phyloP scores from a whole-genome alignment of 2,888 invertebrate genomes.

The Adineta ricciae region DNA sequence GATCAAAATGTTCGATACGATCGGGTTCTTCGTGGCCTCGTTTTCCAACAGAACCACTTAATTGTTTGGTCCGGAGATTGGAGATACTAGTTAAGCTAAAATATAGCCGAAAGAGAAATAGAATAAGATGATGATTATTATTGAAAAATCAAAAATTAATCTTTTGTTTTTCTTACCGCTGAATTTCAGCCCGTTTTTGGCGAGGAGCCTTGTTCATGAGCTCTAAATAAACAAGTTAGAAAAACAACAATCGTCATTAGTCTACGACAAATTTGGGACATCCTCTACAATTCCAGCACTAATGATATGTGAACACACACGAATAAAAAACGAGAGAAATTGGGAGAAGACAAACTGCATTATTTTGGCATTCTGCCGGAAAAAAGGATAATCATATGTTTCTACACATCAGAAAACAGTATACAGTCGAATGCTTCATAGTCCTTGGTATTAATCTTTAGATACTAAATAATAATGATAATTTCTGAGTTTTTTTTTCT shows the following conservation, averaged over 20 bases:
- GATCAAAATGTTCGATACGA: slow-evolving; percentile 33
- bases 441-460: background rate
- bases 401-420: background rate
- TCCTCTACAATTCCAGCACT: background rate
- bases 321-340: background rate
- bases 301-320: background rate
- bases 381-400: slow-evolving; percentile 9
- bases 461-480: background rate
- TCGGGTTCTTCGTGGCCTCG: slow-evolving; percentile 30
- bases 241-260: background rate
- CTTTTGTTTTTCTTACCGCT: slow-evolving; percentile 22
- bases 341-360: background rate
- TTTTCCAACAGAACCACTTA: slow-evolving; percentile 18
- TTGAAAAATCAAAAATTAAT: background rate
- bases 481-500: background rate
- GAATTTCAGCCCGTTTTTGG: slow-evolving; percentile 34
- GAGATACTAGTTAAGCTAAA: slow-evolving; percentile 33
- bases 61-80: slow-evolving; percentile 31
- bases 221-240: slow-evolving; percentile 13
- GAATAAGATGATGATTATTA: background rate
- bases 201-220: slow-evolving; percentile 33
- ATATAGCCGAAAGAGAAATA: background rate
- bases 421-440: background rate
- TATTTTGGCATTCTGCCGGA: background rate
- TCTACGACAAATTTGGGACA: background rate